Conservation (phyloP, 1,140 invertebrate species). For the Polypedilum pembai region DNA sequence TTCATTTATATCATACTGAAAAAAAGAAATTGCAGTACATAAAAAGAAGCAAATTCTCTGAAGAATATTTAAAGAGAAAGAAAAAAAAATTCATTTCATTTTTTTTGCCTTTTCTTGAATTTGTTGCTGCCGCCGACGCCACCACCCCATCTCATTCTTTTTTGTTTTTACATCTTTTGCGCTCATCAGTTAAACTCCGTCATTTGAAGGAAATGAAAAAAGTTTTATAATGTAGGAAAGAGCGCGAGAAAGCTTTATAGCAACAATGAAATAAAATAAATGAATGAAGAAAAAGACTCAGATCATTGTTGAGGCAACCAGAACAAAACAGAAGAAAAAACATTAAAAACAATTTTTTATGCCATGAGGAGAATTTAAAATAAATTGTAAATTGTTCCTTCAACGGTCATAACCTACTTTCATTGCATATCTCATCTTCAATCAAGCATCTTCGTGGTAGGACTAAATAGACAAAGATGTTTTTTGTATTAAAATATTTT, state of each 20-base stretch:
- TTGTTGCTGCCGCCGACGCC: not conserved
- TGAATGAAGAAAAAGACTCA: not conserved
- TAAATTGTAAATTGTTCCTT: slow-evolving; percentile 1
- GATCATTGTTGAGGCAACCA: not conserved
- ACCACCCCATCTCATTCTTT: not conserved
- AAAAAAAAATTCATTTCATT: not conserved
- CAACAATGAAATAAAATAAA: not conserved
- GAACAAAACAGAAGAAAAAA: not conserved
- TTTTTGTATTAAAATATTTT: not conserved
- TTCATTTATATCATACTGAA: no score
- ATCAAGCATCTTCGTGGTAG: not conserved
- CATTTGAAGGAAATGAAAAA: not conserved
- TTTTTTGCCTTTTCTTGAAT: not conserved
- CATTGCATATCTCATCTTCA: not conserved
- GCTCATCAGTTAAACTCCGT: not conserved
- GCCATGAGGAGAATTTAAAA: not conserved
- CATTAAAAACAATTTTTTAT: slow-evolving; percentile 14
- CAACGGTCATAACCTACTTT: not conserved
- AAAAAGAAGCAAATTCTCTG: not conserved
- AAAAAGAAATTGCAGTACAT: not conserved
- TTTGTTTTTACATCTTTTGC: not conserved
- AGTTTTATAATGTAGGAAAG: not conserved
- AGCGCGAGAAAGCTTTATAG: not conserved
- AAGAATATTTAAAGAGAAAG: slow-evolving; percentile 6
- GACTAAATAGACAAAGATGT: no score